Percentiles rank a stretch among this genome's conserved stretches.
These are phyloP conservation scores for Branchipolynoe longqiensis DNA, from an alignment of 2,888 invertebrate species.

Conservation along the genomic window DNA sequence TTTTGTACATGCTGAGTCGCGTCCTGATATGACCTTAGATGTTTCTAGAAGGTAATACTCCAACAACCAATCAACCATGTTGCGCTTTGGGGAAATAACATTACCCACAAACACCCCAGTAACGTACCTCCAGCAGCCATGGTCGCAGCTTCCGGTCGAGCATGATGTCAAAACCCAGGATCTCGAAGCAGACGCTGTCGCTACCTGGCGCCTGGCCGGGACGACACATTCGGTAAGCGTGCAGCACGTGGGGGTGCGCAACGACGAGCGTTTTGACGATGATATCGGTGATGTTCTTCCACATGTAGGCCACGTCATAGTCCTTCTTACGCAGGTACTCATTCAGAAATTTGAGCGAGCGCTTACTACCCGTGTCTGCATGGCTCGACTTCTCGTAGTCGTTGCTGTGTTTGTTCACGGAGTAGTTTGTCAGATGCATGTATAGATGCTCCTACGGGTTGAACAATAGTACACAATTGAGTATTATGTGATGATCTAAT, in stretches of 20 bases:
- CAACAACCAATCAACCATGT: no score
- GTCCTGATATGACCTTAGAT: no score
- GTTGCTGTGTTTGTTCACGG: constrained; percentile 82
- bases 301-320: constrained; percentile 78
- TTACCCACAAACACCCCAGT: no score
- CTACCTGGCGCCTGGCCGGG: constrained; percentile 78
- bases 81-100: no score
- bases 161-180: constrained; percentile 82
- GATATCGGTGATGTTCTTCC: constrained; percentile 81
- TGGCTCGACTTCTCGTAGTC: constrained; percentile 78
- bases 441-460: constrained; percentile 76
- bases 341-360: constrained; percentile 80
- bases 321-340: constrained; percentile 79
- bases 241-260: constrained; percentile 80
- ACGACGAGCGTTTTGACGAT: constrained; percentile 79
- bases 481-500: no score
- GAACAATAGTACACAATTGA: no score
- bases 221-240: constrained; percentile 82
- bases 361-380: constrained; percentile 79
- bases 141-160: constrained; percentile 80
- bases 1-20: no score
- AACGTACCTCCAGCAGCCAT: constrained; percentile 81
- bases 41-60: no score
- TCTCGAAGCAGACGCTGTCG: constrained; percentile 82
- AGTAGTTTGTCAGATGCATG: constrained; percentile 82